Conservation (phyloP, 2,888 invertebrate genomes). For the Falcaria lacertinaria region DNA sequence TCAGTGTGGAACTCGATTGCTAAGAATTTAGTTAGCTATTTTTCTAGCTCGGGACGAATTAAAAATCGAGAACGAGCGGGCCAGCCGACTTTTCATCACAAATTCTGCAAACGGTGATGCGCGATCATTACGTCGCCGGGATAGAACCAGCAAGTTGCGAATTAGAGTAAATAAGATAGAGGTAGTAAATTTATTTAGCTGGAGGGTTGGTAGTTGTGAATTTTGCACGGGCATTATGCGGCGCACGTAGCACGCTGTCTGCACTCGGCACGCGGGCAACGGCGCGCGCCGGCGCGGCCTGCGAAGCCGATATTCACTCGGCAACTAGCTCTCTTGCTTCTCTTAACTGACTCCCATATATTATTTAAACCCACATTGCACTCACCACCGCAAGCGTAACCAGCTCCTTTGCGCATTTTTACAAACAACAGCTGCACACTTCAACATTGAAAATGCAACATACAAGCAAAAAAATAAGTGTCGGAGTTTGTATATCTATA, state of each 20-base stretch:
- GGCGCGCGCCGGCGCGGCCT: constrained; percentile 22
- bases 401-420: constrained; percentile 44
- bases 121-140: constrained; percentile 40
- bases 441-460: constrained; percentile 13
- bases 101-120: constrained; percentile 39
- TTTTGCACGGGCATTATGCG: constrained; percentile 76
- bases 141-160: constrained; percentile 48
- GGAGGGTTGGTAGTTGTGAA: constrained; percentile 70
- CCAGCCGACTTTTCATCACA: constrained; percentile 22
- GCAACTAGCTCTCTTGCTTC: constrained; percentile 36
- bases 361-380: constrained; percentile 62
- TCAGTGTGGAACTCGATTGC: constrained; percentile 38
- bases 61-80: constrained; percentile 24
- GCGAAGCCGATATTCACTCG: constrained; percentile 38
- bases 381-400: constrained; percentile 50
- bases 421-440: constrained; percentile 36
- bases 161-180: constrained; percentile 74
- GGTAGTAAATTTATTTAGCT: constrained; percentile 72
- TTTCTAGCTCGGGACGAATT: constrained; percentile 25
- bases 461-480: too few relatives aligned
- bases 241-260: constrained; percentile 73
- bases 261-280: constrained; percentile 47
- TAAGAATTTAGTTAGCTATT: constrained; percentile 30
- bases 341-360: constrained; percentile 66
- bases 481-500: too few relatives aligned